Evolutionary conservation across 1,140 invertebrate species (phyloP).

Genomic region (Lordiphosa stackelbergi): DNA sequence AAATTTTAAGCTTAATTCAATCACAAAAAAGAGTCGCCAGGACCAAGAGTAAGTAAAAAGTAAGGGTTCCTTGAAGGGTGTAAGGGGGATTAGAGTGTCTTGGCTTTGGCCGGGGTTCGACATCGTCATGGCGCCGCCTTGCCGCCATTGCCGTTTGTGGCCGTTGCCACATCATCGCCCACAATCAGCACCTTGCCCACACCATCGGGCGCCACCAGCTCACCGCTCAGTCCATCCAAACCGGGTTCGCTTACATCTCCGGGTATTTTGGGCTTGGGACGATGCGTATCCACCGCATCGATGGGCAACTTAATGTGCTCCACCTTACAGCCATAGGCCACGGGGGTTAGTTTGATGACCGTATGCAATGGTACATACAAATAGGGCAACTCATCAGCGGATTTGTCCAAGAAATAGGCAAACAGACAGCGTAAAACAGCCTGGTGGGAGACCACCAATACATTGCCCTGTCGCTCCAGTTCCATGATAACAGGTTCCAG

Average conservation of each 20-base stretch:
- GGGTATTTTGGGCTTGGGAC: conserved; percentile 89
- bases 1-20: no score
- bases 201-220: conserved; percentile 75
- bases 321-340: conserved; percentile 97
- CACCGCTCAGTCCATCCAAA: conserved; percentile 71
- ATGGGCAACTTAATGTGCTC: conserved; percentile 93
- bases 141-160: conserved; percentile 57
- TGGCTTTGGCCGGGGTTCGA: conserved; percentile 37
- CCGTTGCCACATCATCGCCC: conserved; percentile 70
- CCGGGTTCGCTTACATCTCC: conserved; percentile 69
- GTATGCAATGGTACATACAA: conserved; percentile 95
- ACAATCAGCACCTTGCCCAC: conserved; percentile 76
- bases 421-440: conserved; percentile 97
- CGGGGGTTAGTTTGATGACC: conserved; percentile 97
- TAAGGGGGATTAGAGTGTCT: conserved; percentile 65
- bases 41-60: no score
- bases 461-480: conserved; percentile 97
- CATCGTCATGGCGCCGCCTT: conserved; percentile 53
- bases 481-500: conserved; percentile 99
- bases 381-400: conserved; percentile 87
- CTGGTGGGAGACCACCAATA: conserved; percentile 98
- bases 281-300: conserved; percentile 95
- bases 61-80: no score
- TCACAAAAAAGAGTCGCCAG: no score
- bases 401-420: conserved; percentile 98